Conservation (phyloP, 2,113 vertebrate genomes). For the Neogale vison region DNA sequence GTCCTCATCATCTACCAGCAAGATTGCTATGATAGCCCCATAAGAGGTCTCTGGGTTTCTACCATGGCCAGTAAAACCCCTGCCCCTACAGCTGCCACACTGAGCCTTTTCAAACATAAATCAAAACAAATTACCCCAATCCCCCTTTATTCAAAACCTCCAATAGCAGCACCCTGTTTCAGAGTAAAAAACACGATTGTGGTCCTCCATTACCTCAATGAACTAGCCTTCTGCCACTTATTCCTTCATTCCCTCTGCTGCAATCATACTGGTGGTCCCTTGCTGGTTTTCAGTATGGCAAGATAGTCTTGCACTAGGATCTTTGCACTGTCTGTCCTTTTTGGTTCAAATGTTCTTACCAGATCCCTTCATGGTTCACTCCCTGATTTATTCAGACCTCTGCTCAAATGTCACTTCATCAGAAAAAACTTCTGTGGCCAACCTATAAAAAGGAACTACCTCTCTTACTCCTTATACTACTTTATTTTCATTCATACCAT, state of each 20-base stretch:
- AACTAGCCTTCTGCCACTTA: background rate
- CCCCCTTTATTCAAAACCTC: background rate
- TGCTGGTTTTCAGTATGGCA: background rate
- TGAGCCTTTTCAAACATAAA: background rate
- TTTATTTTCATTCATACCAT: background rate
- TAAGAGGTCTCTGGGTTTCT: background rate
- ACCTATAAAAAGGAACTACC: background rate
- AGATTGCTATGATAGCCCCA: background rate
- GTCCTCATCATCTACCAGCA: background rate
- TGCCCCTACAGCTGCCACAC: background rate
- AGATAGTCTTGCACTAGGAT: background rate
- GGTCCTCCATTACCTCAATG: background rate
- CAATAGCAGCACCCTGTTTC: background rate
- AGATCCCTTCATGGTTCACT: background rate
- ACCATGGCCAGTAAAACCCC: background rate
- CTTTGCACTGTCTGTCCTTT: background rate
- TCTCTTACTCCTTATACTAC: background rate
- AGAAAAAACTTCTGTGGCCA: background rate
- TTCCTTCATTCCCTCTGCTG: background rate
- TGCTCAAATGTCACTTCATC: background rate
- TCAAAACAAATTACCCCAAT: background rate
- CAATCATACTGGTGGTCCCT: background rate
- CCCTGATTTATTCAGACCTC: background rate
- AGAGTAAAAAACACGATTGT: background rate
- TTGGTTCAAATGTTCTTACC: background rate